Conservation (phyloP, 2,888 invertebrate species). For the Conops quadrifasciatus region DNA sequence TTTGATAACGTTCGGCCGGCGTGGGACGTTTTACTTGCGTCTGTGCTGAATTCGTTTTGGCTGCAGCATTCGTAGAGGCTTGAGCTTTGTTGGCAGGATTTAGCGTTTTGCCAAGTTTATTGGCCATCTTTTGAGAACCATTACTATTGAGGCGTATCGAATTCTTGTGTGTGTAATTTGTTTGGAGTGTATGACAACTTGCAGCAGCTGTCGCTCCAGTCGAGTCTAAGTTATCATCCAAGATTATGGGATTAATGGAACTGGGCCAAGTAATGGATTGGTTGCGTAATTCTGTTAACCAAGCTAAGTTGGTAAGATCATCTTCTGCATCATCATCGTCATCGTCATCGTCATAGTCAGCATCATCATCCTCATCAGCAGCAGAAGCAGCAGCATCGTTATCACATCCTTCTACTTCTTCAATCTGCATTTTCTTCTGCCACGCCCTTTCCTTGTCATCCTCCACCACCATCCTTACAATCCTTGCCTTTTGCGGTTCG, state of each 20-base stretch:
- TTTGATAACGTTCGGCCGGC: constrained; percentile 59
- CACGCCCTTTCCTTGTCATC: background rate
- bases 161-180: too few species aligned
- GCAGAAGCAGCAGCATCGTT: background rate
- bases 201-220: background rate
- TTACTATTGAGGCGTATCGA: too few species aligned
- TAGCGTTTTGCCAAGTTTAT: constrained; percentile 15
- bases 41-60: constrained; percentile 10
- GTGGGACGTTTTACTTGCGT: constrained; percentile 52
- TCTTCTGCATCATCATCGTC: constrained; percentile 56
- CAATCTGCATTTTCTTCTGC: background rate
- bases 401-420: constrained; percentile 3
- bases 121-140: constrained; percentile 3
- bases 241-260: constrained; percentile 49
- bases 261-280: constrained; percentile 58
- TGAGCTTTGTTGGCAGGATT: background rate
- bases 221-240: constrained; percentile 44
- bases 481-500: background rate
- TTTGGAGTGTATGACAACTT: too few species aligned
- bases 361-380: background rate
- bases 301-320: constrained; percentile 62
- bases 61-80: background rate
- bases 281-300: constrained; percentile 62
- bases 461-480: background rate
- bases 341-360: constrained; percentile 25